Evolutionary conservation across 2,797 vertebrate genomes (phyloP).

Genomic region (Calcarius lapponicus): DNA sequence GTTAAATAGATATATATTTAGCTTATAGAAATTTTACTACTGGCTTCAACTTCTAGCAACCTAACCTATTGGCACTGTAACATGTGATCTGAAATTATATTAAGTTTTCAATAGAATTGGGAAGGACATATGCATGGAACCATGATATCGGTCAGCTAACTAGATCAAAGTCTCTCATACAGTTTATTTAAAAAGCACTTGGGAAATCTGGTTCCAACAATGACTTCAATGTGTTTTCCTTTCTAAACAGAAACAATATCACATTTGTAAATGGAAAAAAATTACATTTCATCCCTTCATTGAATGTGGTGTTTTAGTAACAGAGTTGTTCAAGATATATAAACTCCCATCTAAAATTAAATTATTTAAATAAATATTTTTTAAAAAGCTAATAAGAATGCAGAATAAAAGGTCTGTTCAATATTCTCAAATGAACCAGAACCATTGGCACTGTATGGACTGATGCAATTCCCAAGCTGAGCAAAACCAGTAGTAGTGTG

Average conservation of each 20-base stretch:
- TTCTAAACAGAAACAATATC: conserved; percentile 54
- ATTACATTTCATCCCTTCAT: not conserved
- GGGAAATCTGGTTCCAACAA: conserved; percentile 61
- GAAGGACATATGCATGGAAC: not conserved
- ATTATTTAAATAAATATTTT: conserved; percentile 13
- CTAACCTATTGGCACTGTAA: not conserved
- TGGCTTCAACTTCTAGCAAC: not conserved
- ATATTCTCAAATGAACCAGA: not conserved
- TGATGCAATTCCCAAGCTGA: not conserved
- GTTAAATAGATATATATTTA: not conserved
- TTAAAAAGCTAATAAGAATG: not conserved
- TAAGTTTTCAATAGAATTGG: not conserved
- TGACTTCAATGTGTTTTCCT: conserved; percentile 52
- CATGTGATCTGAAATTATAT: not conserved
- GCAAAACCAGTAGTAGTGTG: not conserved
- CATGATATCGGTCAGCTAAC: conserved; percentile 20
- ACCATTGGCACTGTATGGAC: not conserved
- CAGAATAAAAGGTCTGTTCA: not conserved
- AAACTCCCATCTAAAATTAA: conserved; percentile 25
- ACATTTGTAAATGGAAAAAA: conserved; percentile 37
- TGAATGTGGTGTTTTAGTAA: not conserved
- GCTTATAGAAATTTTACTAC: not conserved
- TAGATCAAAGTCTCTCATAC: conserved; percentile 63
- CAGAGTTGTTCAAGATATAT: not conserved
- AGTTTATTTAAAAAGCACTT: conserved; percentile 66